Evolutionary conservation across 2,113 vertebrate species (phyloP).

Genomic region (Platycercus adscitus): DNA sequence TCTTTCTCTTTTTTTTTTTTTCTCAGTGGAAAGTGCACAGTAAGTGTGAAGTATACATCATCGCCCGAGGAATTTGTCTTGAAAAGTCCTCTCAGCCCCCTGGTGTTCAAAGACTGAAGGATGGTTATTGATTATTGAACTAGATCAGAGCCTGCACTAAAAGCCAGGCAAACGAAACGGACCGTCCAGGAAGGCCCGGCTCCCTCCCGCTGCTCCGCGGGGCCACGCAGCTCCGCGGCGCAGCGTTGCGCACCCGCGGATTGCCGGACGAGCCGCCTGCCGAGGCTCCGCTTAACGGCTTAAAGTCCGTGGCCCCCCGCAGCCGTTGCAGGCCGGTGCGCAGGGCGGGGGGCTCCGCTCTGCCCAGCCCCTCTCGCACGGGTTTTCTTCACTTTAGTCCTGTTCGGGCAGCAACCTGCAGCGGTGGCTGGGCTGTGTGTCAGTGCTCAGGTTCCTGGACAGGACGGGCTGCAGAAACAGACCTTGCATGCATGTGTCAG

Average conservation of each 20-base stretch:
- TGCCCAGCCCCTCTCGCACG: background rate
- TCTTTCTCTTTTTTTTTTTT: background rate
- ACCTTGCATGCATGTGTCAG: fast-evolving
- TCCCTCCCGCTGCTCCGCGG: background rate
- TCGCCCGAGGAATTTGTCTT: constrained; percentile 41
- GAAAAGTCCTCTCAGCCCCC: constrained; percentile 61
- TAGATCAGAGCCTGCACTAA: background rate
- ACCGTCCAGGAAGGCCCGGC: background rate
- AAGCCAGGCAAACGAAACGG: background rate
- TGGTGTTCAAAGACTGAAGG: constrained; percentile 19
- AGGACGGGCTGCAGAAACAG: fast-evolving
- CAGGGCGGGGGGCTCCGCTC: fast-evolving
- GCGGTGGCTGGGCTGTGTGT: fast-evolving
- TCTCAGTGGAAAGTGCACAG: constrained; percentile 47
- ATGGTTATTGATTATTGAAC: constrained; percentile 4
- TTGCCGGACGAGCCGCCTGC: background rate
- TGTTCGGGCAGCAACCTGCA: fast-evolving
- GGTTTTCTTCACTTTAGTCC: fast-evolving
- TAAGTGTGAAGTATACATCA: constrained; percentile 69
- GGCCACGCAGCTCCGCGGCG: background rate
- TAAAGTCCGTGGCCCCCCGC: background rate
- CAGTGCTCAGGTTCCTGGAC: background rate
- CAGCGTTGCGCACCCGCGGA: background rate
- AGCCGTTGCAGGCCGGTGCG: background rate
- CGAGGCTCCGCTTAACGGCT: fast-evolving